Conservation (phyloP, 1,140 invertebrate species). For the Physella acuta region DNA sequence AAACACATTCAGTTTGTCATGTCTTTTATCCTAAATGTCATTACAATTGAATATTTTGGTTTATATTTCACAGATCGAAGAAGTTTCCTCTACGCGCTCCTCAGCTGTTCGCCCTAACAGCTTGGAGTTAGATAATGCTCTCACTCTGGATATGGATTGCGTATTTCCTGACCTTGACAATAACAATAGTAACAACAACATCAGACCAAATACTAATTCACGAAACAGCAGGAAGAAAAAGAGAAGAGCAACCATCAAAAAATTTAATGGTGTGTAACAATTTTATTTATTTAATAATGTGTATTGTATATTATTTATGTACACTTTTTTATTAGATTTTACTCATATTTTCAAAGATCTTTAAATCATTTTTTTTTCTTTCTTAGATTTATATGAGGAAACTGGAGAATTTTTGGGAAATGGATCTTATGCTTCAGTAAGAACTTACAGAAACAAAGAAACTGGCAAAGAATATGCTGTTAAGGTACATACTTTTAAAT, state of each 20-base stretch:
- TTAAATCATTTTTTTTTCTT: constrained; percentile 52
- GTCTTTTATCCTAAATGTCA: too few relatives aligned
- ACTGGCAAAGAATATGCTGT: constrained; percentile 93
- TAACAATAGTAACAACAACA: constrained; percentile 35
- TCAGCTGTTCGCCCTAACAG: constrained; percentile 44
- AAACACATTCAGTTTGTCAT: too few relatives aligned
- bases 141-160: constrained; percentile 45
- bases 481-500: constrained; percentile 75
- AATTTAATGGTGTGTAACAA: constrained; percentile 48
- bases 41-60: too few relatives aligned
- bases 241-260: constrained; percentile 50
- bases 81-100: constrained; percentile 37
- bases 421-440: constrained; percentile 94
- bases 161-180: constrained; percentile 41
- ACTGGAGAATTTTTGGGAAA: constrained; percentile 93
- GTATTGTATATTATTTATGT: too few relatives aligned
- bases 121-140: constrained; percentile 47
- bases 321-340: too few relatives aligned
- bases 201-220: constrained; percentile 26
- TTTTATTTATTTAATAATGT: background rate
- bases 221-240: constrained; percentile 48
- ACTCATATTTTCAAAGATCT: too few relatives aligned
- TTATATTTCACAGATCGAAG: constrained; percentile 43
- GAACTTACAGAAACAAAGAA: constrained; percentile 87
- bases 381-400: constrained; percentile 88